Evolutionary conservation across 30 jellyfish, hydroid and myxozoan species (phyloP).

Genomic region (Aurelia aurita complex sp. Pacific): DNA sequence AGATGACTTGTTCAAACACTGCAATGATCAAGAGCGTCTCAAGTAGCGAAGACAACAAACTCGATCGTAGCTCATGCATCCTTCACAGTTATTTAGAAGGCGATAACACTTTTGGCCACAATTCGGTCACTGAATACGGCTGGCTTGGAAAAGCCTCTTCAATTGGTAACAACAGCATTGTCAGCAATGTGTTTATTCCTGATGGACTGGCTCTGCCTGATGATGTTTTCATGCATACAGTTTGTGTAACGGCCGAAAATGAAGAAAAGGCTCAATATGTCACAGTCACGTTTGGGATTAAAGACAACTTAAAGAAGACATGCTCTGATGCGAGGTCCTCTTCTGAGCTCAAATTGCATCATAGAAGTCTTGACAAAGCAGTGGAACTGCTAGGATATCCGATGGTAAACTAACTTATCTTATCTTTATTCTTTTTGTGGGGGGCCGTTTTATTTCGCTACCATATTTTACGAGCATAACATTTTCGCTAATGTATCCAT

Average conservation of each 20-base stretch:
- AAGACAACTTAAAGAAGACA: constrained; percentile 78
- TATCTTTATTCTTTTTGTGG: too few relatives aligned
- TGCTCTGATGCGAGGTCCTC: constrained; percentile 27
- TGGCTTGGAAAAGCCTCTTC: constrained; percentile 54
- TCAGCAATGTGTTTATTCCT: constrained; percentile 76
- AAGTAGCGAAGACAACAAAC: neutral
- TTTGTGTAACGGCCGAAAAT: constrained; percentile 38
- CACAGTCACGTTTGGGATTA: constrained; percentile 80
- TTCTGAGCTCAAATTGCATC: constrained; percentile 44
- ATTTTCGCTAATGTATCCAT: too few relatives aligned
- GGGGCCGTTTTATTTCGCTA: too few relatives aligned
- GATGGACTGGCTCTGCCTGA: constrained; percentile 67
- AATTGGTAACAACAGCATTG: constrained; percentile 71
- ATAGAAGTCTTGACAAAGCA: constrained; percentile 52
- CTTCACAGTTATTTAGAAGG: constrained; percentile 65
- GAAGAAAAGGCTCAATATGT: constrained; percentile 47
- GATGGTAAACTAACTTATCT: constrained; percentile 29
- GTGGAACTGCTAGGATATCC: constrained; percentile 41
- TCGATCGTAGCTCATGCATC: constrained; percentile 34
- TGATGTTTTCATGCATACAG: constrained; percentile 82
- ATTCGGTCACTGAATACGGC: constrained; percentile 80
- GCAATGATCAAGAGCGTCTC: constrained; percentile 57
- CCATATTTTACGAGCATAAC: too few relatives aligned
- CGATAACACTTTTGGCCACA: constrained; percentile 44
- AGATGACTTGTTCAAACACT: constrained; percentile 58